Evolutionary conservation across 2,797 vertebrate species (phyloP), one percentile per base, ranked within the genome.

Genomic region (Microctenopoma lineatum): DNA sequence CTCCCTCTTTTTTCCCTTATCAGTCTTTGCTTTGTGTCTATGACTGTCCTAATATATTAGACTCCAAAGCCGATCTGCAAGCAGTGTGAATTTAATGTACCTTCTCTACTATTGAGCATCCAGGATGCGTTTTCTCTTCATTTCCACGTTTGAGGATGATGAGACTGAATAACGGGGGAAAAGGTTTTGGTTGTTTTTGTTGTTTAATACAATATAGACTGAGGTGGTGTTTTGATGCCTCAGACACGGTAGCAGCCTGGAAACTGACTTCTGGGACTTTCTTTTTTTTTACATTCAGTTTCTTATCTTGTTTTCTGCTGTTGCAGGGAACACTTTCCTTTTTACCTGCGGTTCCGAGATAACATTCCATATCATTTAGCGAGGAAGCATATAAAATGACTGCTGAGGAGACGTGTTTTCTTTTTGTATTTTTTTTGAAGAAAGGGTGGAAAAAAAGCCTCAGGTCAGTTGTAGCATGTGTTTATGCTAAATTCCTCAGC

Each of bases 391-490:
- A 65, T 56, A 76, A 34, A 51, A 72, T 65, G 82, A 84, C 75
- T 79, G 67, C 78, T 57, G 74, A 84, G 80, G 79, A 59, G 65
- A 68, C n/a, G 44, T 42, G 39, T 68, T 79, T 84, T 81, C 18
- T 77, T 81, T 81, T 75, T 81, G 39, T 80, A 56, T 83, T 68
- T 21, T 77, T 79, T 79, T 82, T 73, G 14, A 77, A 79, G 74
- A 79, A 83, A 71, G 71, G 61, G 70, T 13, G 42, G 55, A 18
- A 57, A 75, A 73, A 68, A 82, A 85, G 83, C 88, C 89, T 92
- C 89, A 90, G 89, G 91, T 90, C 86, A 86, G 90, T 85, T 34
- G 84, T 84, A 93, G 93, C 92, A 94, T 91, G 90, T 87, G 84
- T 85, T 84, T 79, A 67, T 83, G 88, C 80, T 90, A 84, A 66